A percentile compares a stretch with the other conserved stretches of the same genome.
Conservation (phyloP, 2,113 vertebrate genomes). For the Leucopsar rothschildi region DNA sequence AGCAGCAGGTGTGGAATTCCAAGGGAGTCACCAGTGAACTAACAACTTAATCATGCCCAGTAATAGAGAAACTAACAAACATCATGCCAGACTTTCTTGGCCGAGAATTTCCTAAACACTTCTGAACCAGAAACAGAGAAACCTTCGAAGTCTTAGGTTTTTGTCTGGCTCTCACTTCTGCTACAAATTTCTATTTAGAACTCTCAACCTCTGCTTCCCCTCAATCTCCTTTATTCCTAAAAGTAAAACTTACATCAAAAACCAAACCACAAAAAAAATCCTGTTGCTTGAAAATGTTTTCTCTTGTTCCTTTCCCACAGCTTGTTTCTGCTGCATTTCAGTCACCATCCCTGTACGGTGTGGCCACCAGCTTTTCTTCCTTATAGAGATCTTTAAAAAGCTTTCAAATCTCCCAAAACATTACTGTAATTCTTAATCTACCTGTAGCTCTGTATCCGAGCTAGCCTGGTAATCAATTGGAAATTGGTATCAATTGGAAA, state of each 20-base stretch:
- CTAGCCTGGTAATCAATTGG: neutral
- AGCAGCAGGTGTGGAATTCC: neutral
- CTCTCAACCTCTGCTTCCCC: neutral
- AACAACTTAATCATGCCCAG: neutral
- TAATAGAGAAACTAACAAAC: neutral
- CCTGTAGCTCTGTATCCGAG: neutral
- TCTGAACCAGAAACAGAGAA: neutral
- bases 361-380: neutral
- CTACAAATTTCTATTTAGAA: neutral
- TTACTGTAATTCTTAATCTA: neutral
- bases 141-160: neutral
- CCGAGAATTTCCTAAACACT: neutral
- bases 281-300: neutral
- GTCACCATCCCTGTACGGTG: neutral
- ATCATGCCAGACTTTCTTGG: neutral
- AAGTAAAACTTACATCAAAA: neutral
- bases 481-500: neutral
- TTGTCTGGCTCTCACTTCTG: neutral
- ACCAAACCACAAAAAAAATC: neutral
- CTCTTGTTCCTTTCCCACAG: neutral
- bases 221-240: neutral
- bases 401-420: neutral
- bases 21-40: neutral
- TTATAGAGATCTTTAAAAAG: neutral
- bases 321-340: neutral